A percentile compares a stretch with the other conserved stretches of the same genome.
Conservation (phyloP, 2,797 vertebrate genomes). For the Rhyacichthys aspro region DNA sequence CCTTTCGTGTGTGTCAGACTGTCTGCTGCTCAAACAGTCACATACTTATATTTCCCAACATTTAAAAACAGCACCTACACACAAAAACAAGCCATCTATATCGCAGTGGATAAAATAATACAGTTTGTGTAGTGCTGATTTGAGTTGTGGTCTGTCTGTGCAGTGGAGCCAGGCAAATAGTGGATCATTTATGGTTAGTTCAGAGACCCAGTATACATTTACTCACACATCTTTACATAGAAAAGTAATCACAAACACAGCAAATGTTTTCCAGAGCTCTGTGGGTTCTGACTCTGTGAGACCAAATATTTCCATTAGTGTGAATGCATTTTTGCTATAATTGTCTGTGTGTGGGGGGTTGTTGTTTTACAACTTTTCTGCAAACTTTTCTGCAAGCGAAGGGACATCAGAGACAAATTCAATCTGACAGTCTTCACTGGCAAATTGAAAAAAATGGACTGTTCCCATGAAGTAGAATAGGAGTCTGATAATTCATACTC, state of each 20-base stretch:
- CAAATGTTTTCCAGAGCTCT: conserved; percentile 42
- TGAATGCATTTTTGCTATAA: conserved; percentile 32
- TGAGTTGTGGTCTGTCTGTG: conserved; percentile 36
- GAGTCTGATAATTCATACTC: conserved; percentile 59
- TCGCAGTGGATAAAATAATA: conserved; percentile 22
- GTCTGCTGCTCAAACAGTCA: conserved; percentile 37
- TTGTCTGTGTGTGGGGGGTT: conserved; percentile 16
- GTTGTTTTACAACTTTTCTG: conserved; percentile 33
- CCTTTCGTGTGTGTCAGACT: conserved; percentile 34
- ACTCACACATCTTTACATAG: conserved; percentile 38
- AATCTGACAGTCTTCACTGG: conserved; percentile 62
- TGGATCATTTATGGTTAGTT: conserved; percentile 53
- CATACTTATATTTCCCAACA: conserved; percentile 17
- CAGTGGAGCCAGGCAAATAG: conserved; percentile 44
- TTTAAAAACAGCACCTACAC: conserved; percentile 7
- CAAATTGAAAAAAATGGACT: conserved; percentile 68
- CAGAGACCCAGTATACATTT: conserved; percentile 35
- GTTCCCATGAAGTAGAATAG: conserved; percentile 56
- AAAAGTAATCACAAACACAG: conserved; percentile 40
- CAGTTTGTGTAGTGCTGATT: conserved; percentile 11
- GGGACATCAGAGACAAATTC: conserved; percentile 51
- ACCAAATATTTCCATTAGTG: conserved; percentile 26
- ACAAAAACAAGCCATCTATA: conserved; percentile 14
- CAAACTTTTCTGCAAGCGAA: conserved; percentile 40
- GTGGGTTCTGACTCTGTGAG: conserved; percentile 17